phyloP scores from a whole-genome alignment of 2,797 vertebrate genomes.

The Oreortyx pictus region DNA sequence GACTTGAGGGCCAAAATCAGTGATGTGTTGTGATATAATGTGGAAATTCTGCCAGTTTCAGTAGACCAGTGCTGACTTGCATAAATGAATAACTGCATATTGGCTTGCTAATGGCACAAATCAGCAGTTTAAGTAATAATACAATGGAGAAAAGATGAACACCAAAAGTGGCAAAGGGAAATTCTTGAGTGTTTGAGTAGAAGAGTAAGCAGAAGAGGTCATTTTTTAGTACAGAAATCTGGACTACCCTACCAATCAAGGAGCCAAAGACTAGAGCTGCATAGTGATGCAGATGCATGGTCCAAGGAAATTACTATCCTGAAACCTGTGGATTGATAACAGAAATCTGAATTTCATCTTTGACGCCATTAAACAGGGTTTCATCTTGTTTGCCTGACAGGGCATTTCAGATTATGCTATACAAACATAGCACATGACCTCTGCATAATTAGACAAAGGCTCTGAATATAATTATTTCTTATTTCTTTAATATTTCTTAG shows the following conservation, averaged over 20 bases:
- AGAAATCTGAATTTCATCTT: not conserved
- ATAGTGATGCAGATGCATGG: fast-evolving
- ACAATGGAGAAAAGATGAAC: not conserved
- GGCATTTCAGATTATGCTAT: not conserved
- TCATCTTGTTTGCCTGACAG: not conserved
- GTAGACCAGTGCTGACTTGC: not conserved
- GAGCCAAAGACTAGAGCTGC: not conserved
- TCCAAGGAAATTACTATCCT: not conserved
- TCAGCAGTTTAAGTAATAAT: not conserved
- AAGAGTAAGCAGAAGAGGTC: not conserved
- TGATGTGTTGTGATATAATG: too few species aligned
- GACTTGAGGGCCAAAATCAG: not conserved
- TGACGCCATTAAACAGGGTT: not conserved
- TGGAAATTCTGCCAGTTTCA: not conserved
- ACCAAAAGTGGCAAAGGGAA: not conserved
- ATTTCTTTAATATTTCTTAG: not conserved
- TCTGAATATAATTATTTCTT: not conserved
- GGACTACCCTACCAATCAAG: not conserved
- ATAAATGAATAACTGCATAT: fast-evolving
- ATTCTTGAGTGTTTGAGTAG: not conserved
- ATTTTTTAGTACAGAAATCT: not conserved
- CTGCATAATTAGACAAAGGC: not conserved
- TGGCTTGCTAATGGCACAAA: not conserved
- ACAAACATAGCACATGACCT: not conserved
- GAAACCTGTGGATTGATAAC: fast-evolving